These are phyloP conservation scores for Entelurus aequoreus DNA, from an alignment of 2,113 vertebrate genomes.

Conservation along the genomic window DNA sequence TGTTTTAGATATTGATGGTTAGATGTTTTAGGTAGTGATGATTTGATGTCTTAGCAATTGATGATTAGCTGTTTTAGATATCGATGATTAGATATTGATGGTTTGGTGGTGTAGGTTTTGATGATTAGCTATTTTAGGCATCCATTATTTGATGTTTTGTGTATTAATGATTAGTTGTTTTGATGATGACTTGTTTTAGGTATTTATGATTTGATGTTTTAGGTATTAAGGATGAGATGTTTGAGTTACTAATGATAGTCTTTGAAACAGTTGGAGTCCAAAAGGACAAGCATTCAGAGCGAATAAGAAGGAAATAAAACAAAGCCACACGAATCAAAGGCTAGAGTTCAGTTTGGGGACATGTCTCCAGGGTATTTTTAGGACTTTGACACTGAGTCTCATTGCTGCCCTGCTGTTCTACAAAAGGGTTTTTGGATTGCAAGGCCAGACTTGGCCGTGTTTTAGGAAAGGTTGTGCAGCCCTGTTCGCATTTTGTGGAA, in stretches of 20 bases:
- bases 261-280: neutral
- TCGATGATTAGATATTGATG: no score
- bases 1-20: no score
- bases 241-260: neutral
- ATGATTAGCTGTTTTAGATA: no score
- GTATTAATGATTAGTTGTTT: no score
- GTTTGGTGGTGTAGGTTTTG: no score
- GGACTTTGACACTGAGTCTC: conserved; percentile 17
- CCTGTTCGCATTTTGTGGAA: neutral
- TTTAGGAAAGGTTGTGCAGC: conserved; percentile 6
- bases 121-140: no score
- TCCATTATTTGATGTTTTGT: no score
- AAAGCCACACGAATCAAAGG: neutral
- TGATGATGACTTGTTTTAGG: neutral
- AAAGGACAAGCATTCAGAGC: neutral
- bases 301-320: conserved; percentile 1
- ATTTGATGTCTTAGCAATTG: no score
- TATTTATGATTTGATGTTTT: neutral
- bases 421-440: conserved; percentile 29
- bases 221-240: neutral
- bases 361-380: conserved; percentile 11
- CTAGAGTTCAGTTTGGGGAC: conserved; percentile 21
- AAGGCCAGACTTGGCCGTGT: conserved; percentile 6
- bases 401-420: conserved; percentile 10
- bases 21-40: no score